These are phyloP conservation scores for Anthopleura sola DNA, from an alignment of 64 coral and sea anemone genomes.

Conservation along the genomic window DNA sequence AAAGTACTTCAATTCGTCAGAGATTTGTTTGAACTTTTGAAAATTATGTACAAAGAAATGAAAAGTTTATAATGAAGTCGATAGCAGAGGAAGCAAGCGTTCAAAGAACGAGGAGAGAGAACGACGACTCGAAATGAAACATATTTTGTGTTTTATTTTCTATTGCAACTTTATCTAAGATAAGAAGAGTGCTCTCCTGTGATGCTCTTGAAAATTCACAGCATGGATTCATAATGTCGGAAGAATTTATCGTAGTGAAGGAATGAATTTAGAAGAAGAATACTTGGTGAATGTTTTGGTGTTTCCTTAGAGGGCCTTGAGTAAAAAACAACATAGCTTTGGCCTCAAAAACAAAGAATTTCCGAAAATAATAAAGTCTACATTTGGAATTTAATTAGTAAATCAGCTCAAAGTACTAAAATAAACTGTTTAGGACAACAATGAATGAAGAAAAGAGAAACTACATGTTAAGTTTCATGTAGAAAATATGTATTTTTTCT, in stretches of 20 bases:
- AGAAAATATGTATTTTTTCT: too few species aligned
- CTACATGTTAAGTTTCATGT: too few species aligned
- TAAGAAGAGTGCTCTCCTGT: not conserved
- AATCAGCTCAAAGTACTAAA: too few species aligned
- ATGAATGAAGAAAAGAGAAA: too few species aligned
- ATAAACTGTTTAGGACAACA: too few species aligned
- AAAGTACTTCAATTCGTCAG: not conserved
- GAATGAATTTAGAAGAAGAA: not conserved
- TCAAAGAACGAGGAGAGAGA: not conserved
- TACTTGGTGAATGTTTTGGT: not conserved
- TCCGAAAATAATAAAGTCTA: too few species aligned
- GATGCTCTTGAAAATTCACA: not conserved
- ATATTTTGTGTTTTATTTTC: not conserved
- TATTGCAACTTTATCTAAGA: not conserved
- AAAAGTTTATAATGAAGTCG: slow-evolving; percentile 1
- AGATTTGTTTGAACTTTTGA: not conserved
- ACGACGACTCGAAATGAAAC: not conserved
- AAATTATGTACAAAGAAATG: not conserved
- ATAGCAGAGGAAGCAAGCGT: not conserved
- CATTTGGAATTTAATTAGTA: too few species aligned
- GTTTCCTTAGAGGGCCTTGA: not conserved
- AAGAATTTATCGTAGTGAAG: not conserved
- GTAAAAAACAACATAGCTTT: not conserved
- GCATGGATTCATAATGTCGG: not conserved
- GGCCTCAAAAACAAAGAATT: too few species aligned